Percentiles rank a stretch among this genome's conserved stretches.
Evolutionary conservation across 2,113 vertebrate species (phyloP).

Genomic region (Grallaria varia): DNA sequence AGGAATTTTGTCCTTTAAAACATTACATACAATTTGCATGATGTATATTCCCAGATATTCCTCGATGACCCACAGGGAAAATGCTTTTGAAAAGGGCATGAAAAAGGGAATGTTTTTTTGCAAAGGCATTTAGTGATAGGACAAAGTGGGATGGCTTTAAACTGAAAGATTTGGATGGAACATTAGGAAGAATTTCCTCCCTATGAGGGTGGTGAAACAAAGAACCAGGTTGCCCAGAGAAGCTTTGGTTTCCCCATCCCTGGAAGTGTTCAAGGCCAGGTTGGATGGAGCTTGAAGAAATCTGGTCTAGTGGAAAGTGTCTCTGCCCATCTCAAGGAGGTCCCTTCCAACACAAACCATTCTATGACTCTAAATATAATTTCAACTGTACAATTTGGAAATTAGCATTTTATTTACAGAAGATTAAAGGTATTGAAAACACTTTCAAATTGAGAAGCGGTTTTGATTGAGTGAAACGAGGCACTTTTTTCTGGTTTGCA

Average conservation of each 20-base stretch:
- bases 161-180: not conserved
- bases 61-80: not conserved
- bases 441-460: not conserved
- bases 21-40: not conserved
- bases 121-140: not conserved
- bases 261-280: not conserved
- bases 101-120: not conserved
- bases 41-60: not conserved
- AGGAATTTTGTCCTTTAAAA: not conserved
- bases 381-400: not conserved
- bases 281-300: not conserved
- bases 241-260: not conserved
- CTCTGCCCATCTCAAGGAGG: not conserved
- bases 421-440: not conserved
- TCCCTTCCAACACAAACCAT: not conserved
- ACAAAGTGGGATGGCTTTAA: not conserved
- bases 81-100: not conserved
- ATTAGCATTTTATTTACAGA: not conserved
- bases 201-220: no score
- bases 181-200: not conserved
- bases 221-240: accelerated
- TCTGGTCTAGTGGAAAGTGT: not conserved
- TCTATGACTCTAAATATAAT: not conserved
- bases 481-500: not conserved
- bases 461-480: not conserved